Base-by-base conservation (phyloP, 2,797 vertebrate species). In the Sebastes itinus region DNA sequence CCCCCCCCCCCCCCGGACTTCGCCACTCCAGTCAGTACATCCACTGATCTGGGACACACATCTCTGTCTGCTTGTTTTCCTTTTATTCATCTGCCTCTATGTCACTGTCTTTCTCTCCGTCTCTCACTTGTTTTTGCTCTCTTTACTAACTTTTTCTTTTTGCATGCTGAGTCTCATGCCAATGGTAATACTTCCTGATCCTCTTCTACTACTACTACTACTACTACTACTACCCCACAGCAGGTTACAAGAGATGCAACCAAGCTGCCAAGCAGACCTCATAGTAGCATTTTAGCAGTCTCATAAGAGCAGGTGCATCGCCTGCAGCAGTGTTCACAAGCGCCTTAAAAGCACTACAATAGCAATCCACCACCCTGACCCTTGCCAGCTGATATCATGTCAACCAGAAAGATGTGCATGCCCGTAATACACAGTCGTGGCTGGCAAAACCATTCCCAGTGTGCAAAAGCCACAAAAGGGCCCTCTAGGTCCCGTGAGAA, bases 21-120 rank as follows among this genome's bases (percentile, higher is more conserved):
- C 42, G 76, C 61, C 28, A 63, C 69, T 75, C 42, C 71, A 87
- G 63, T 86, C 79, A 76, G 65, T 83, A 71, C 77, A 85, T 77
- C 68, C 71, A 77, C 85, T 85, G 77, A 90, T 89, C 72, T 90
- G 81, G 87, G 86, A 87, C 87, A 85, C 75, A 77, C 82, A 87
- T 83, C 56, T 86, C 82, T 88, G 66, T 81, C 82, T 70, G 77
- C 54, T 70, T 78, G 46, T 86, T 84, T 72, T 83, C 58, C 61
- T 71, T 74, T 78, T 77, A 65, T 85, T 85, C 46, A 22, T 70
- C 38, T 79, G 49, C 7, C 66, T 67, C 52, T 78, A 6, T 84
- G 38, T 85, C 54, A 28, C 71, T 52, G 16, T 77, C 66, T 78
- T 20, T 62, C 33, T 49, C 42, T 73, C 38, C 4, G 9, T 62